Base-by-base conservation (phyloP, 2,888 invertebrate species). In the Heteromyza rotundicornis region DNA sequence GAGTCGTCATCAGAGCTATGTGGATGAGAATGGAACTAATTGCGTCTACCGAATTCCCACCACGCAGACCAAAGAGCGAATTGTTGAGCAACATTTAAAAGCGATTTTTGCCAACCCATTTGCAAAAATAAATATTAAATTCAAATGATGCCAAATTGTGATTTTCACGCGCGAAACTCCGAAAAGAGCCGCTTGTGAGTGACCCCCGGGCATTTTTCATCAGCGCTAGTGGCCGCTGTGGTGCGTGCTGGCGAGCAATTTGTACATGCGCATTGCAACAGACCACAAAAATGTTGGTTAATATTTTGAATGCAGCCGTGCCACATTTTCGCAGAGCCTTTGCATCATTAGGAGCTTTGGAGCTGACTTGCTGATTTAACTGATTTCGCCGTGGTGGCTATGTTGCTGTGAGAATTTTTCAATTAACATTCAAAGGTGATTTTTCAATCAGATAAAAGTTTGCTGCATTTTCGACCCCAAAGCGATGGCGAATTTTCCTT, bases 341-440 rank as follows among this genome's bases (percentile, higher is more conserved):
- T 17, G 47, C 47, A 19, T 7, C 47, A 47, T 47, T 47, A 47
- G 47, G 20, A 5, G 47, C 3, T 5, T 3, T 20, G 2, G 47
- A 17, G 2, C 3, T 47, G 5, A 20, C 17, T 47, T 3, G 19
- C 3, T 47, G 5, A 7, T 27, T 27, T 27, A 7, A 27, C 10
- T 27, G 27, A 7, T 27, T 5, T 27, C n/a, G n/a, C 27, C 27
- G 10, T 27, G 5, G 7, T 5, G 27, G 27, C 5, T 27, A 27
- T 27, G 27, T 27, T 40, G 12, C 10, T n/a, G 14, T 40, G n/a
- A 40, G 47, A 19, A 14, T 19, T 19, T 12, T 40, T 47, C 47
- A 47, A 47, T 47, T 47, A 47, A 47, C 17, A 47, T 20, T 5
- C 47, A 47, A 47, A 47, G n/a, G 47, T 20, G 47, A 47, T 47